Conservation (phyloP, 1,140 invertebrate genomes). For the Magallana gigas region DNA sequence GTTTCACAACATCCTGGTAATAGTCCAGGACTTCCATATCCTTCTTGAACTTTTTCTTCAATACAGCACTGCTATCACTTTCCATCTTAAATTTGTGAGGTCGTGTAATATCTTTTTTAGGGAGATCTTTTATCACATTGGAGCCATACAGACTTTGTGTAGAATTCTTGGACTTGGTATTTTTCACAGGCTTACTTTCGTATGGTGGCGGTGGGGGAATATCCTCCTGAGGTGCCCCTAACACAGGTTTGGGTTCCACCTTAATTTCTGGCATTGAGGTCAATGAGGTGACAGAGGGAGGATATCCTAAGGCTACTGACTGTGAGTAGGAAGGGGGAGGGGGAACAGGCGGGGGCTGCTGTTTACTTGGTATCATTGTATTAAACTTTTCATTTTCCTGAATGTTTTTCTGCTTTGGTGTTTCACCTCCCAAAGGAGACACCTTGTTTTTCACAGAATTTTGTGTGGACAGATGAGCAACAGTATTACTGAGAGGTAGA, state of each 20-base stretch:
- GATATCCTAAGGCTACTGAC: slow-evolving; percentile 5
- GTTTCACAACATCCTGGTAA: slow-evolving; percentile 68
- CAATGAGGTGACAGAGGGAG: not conserved
- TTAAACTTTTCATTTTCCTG: slow-evolving; percentile 20
- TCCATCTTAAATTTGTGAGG: slow-evolving; percentile 64
- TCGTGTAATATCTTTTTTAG: slow-evolving; percentile 45
- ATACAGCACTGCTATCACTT: slow-evolving; percentile 63
- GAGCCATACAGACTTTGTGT: slow-evolving; percentile 54
- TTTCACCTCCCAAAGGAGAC: not conserved
- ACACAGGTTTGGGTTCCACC: not conserved
- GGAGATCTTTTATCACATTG: slow-evolving; percentile 49
- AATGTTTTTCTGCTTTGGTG: slow-evolving; percentile 17
- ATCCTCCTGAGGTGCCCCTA: slow-evolving; percentile 44
- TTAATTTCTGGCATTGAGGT: not conserved
- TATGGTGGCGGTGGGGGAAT: slow-evolving; percentile 67
- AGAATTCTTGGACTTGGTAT: slow-evolving; percentile 36
- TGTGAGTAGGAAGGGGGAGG: slow-evolving; percentile 36
- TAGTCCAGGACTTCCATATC: slow-evolving; percentile 67
- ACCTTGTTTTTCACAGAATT: slow-evolving; percentile 22
- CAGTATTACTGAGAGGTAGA: slow-evolving; percentile 22
- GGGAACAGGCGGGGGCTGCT: slow-evolving; percentile 31
- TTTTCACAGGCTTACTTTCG: slow-evolving; percentile 45
- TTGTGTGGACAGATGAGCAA: slow-evolving; percentile 26
- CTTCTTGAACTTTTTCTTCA: slow-evolving; percentile 64
- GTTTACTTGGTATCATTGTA: slow-evolving; percentile 11